Conservation (phyloP, 1,140 invertebrate species). For the Sinella curviseta region DNA sequence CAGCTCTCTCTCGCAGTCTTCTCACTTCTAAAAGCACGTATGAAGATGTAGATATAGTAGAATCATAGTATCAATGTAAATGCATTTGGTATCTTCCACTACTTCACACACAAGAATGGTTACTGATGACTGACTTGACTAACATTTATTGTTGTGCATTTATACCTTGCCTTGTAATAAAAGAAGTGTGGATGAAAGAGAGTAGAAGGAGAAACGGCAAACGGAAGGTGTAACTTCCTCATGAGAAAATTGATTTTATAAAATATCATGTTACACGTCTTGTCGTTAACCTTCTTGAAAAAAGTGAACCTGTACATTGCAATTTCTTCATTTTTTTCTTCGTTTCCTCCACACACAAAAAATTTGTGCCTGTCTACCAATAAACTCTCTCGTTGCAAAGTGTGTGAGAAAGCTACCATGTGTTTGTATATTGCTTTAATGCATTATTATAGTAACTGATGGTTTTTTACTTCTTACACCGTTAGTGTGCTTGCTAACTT, state of each 20-base stretch:
- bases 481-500: not conserved
- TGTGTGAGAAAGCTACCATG: conserved; percentile 18
- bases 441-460: not conserved
- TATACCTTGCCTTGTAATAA: not conserved
- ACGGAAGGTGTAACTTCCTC: conserved; percentile 25
- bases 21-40: no score
- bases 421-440: not conserved
- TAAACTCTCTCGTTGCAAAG: not conserved
- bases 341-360: not conserved
- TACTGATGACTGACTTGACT: no score
- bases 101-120: no score
- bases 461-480: not conserved
- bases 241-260: conserved; percentile 22
- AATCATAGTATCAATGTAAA: no score
- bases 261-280: conserved; percentile 21
- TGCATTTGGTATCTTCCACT: no score
- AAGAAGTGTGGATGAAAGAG: not conserved
- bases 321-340: conserved; percentile 15
- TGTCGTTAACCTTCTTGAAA: conserved; percentile 24
- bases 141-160: not conserved
- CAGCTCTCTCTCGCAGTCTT: no score
- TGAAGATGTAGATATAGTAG: no score
- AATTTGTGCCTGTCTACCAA: no score
- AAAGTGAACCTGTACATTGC: not conserved
- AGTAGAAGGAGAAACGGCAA: not conserved